These are phyloP conservation scores for Myodes glareolus DNA, from an alignment of 2,113 vertebrate species.

Conservation along the genomic window DNA sequence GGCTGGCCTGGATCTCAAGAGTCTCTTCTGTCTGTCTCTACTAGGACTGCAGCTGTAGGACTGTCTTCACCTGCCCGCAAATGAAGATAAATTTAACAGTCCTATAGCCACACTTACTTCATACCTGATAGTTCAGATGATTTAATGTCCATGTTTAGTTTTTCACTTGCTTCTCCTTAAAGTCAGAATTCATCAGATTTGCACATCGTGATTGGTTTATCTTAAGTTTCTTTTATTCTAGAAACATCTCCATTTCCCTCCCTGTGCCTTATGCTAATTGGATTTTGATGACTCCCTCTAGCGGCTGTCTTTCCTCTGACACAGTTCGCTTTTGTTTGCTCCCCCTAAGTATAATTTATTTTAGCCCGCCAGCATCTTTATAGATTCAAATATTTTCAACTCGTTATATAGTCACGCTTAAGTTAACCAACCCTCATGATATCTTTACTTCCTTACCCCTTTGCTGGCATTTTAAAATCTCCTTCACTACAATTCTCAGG, in stretches of 20 bases:
- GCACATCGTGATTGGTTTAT: background rate
- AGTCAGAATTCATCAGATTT: background rate
- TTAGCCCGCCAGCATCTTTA: background rate
- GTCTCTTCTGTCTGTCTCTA: background rate
- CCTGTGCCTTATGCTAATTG: background rate
- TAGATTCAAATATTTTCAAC: slow-evolving; percentile 10
- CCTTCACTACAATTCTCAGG: background rate
- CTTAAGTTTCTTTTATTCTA: slow-evolving; percentile 21
- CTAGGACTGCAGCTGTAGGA: too few relatives aligned
- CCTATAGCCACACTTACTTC: background rate
- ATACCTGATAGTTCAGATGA: too few relatives aligned
- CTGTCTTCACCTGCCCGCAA: background rate
- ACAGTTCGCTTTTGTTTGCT: background rate
- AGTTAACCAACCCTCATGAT: background rate
- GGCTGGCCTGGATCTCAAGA: background rate
- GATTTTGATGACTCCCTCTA: slow-evolving; percentile 24
- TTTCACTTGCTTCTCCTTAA: background rate
- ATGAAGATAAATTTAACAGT: background rate
- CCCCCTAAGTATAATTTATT: background rate
- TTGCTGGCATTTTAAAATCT: slow-evolving; percentile 59
- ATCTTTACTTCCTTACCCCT: slow-evolving; percentile 47
- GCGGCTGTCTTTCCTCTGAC: background rate
- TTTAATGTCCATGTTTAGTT: background rate
- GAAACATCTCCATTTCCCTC: background rate
- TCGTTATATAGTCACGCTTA: slow-evolving; percentile 19